Base-by-base conservation (phyloP, 2,113 vertebrate species). In the Notothenia coriiceps region DNA sequence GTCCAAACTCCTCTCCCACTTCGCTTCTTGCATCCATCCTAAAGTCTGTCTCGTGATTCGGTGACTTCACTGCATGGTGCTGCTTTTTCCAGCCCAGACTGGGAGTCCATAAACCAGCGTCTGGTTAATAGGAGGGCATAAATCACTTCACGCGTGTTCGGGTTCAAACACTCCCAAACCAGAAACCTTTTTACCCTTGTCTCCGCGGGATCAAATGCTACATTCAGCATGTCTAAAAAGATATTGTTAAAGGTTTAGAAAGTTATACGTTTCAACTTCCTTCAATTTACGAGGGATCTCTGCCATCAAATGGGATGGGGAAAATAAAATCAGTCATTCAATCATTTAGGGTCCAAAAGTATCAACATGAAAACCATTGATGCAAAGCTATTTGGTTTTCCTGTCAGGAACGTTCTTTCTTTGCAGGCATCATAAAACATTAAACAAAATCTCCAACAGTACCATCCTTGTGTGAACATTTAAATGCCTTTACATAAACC, bases 51-150 rank as follows among this genome's bases (percentile, higher is more conserved):
- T 46, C 20, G 54, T 78, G 77, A 82, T 69, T 77, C 85, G 84
- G 25, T 89, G 70, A 90, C 85, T 86, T 91, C 83, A 79, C 83
- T 84, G 67, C 75, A 73, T 68, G 49, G 79, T 66, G 73, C 67
- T 80, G 61, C 75, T 71, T 88, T 88, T 88, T 88, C 89, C 88
- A 90, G 72, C 70, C 12, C 68, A 5, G 6, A 52, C 47, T 82
- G 75, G 80, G 88, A 88, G 86, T 86, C 79, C 44, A 74, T 57
- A 82, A 86, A 47, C 82, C 75, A 54, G 70, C 5, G 7, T 86
- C 69, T 14, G 72, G 47, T 77, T 82, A 80, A 80, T 75, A 56
- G 44, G 4, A 57, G 22, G n/a, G 29, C 7, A 74, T 91, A 87
- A 88, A 92, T 92, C 85, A 75, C 71, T 67, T 57, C 17, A 1